Conservation (phyloP, 2,797 vertebrate genomes). For the Cetoscarus ocellatus region DNA sequence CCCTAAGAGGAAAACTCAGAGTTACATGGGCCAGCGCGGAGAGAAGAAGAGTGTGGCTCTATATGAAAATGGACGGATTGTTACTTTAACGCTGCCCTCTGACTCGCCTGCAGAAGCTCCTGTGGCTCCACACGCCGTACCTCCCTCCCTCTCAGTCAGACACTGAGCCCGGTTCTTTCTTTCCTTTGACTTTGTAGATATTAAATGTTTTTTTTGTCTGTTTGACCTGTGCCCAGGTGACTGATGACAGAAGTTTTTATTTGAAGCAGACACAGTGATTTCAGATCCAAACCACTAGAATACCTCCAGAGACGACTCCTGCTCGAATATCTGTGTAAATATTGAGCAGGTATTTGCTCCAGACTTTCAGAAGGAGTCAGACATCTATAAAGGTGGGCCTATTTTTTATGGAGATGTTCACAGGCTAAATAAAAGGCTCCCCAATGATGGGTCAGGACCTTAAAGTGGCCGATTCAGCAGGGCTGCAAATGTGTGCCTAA, state of each 20-base stretch:
- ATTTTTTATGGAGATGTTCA: too few species aligned
- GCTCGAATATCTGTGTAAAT: too few species aligned
- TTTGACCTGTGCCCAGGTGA: slow-evolving; percentile 8
- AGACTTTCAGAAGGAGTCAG: too few species aligned
- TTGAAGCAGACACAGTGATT: too few species aligned
- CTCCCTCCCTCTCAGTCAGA: slow-evolving; percentile 12
- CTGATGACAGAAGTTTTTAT: neutral
- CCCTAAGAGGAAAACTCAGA: neutral
- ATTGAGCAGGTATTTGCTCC: too few species aligned
- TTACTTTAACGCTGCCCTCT: slow-evolving; percentile 28
- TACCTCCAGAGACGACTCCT: too few species aligned
- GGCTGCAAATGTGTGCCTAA: too few species aligned
- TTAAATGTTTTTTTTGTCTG: slow-evolving; percentile 21
- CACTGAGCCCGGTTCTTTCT: slow-evolving; percentile 9
- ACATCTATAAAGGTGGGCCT: too few species aligned
- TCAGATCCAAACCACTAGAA: too few species aligned
- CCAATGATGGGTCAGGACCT: too few species aligned
- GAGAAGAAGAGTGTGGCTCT: neutral
- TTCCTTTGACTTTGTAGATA: slow-evolving; percentile 29
- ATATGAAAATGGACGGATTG: slow-evolving; percentile 6
- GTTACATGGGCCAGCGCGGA: slow-evolving; percentile 1
- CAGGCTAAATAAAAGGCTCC: too few species aligned
- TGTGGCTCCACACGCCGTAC: slow-evolving; percentile 19
- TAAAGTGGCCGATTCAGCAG: too few species aligned
- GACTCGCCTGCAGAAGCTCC: neutral